Conservation (phyloP, 2,797 vertebrate genomes). For the Taeniopygia guttata region DNA sequence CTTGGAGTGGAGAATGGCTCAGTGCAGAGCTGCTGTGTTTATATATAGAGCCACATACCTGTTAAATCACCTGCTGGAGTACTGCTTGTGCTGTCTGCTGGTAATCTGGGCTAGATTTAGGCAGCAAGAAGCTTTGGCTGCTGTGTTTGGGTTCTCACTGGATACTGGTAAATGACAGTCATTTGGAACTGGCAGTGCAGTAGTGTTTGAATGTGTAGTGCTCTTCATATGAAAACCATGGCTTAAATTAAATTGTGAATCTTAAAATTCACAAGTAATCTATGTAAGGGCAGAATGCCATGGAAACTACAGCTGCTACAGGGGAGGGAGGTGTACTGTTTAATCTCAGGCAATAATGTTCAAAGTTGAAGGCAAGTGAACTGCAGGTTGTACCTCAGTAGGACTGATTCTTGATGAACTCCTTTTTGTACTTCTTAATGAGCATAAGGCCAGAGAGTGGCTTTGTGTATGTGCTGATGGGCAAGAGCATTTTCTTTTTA, state of each 20-base stretch:
- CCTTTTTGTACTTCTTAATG: background rate
- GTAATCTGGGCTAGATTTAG: background rate
- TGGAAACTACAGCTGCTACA: background rate
- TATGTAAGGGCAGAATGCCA: background rate
- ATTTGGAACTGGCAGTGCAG: background rate
- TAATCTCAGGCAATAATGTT: background rate
- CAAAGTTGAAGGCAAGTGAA: background rate
- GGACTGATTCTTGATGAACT: background rate
- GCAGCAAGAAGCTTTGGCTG: background rate
- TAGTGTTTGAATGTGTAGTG: background rate
- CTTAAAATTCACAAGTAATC: background rate
- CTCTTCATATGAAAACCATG: background rate
- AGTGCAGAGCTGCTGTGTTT: background rate
- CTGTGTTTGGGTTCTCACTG: background rate
- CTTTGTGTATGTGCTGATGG: background rate
- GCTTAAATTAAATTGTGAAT: background rate
- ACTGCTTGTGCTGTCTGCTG: background rate
- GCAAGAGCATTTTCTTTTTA: background rate
- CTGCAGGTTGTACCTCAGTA: background rate
- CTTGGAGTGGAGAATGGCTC: background rate
- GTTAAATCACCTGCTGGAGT: background rate
- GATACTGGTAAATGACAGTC: background rate
- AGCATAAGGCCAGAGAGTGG: background rate
- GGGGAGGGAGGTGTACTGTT: background rate
- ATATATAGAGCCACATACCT: background rate